Conservation (phyloP, 2,888 invertebrate genomes). For the Microplitis deprimator region DNA sequence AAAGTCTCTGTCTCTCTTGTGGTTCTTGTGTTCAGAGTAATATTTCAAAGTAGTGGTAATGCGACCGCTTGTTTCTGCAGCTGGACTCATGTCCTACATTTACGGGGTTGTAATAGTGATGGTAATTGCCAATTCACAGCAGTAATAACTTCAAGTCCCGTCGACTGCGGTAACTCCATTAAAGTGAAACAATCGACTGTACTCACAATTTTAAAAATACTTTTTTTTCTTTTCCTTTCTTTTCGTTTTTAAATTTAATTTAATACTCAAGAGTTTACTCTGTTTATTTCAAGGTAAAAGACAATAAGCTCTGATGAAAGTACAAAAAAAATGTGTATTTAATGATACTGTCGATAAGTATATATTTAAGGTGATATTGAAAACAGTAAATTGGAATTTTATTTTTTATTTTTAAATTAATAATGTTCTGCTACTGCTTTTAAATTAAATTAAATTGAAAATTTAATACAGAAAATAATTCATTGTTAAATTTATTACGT, state of each 20-base stretch:
- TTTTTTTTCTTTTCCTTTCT: background rate
- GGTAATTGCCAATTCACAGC: slow-evolving; percentile 65
- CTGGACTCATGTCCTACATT: slow-evolving; percentile 58
- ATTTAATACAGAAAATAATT: too few relatives aligned
- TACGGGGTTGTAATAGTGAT: slow-evolving; percentile 62
- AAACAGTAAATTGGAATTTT: too few relatives aligned
- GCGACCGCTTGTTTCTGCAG: slow-evolving; percentile 55
- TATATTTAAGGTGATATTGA: too few relatives aligned
- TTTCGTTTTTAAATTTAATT: slow-evolving; percentile 41
- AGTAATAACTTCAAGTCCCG: slow-evolving; percentile 58
- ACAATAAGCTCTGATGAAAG: slow-evolving; percentile 3
- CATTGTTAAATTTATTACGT: slow-evolving; percentile 7
- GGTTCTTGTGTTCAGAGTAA: slow-evolving; percentile 6
- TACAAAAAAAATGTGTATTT: background rate
- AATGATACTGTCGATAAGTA: too few relatives aligned
- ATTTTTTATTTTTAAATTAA: too few relatives aligned
- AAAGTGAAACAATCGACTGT: slow-evolving; percentile 52
- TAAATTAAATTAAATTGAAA: too few relatives aligned
- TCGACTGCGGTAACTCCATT: slow-evolving; percentile 49
- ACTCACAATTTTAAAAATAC: slow-evolving; percentile 29
- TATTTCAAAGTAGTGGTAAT: slow-evolving; percentile 51
- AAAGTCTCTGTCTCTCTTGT: slow-evolving; percentile 30
- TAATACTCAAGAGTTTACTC: slow-evolving; percentile 7
- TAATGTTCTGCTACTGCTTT: too few relatives aligned
- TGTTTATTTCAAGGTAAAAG: background rate